Evolutionary conservation across 1,140 invertebrate species (phyloP).

Genomic region (Heterodera carotae): DNA sequence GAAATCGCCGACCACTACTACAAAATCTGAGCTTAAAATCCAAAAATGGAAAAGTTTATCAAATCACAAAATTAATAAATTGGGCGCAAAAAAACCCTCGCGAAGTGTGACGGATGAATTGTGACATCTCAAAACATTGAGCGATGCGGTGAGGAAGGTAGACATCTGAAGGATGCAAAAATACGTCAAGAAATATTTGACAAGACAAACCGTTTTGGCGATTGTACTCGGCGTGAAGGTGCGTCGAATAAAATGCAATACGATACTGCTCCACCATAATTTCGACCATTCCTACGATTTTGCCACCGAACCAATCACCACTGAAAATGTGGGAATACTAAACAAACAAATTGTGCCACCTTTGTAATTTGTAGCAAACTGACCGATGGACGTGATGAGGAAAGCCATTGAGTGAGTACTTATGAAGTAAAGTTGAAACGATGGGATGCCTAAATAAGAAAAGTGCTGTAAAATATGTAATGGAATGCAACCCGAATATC

Average conservation of each 20-base stretch:
- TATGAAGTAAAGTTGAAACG: constrained; percentile 82
- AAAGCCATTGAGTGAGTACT: constrained; percentile 91
- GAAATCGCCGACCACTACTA: constrained; percentile 86
- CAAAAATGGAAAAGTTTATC: not conserved
- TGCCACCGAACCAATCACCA: constrained; percentile 97
- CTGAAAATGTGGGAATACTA: constrained; percentile 69
- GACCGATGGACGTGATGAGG: constrained; percentile 82
- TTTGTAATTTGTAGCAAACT: not conserved
- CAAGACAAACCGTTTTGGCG: constrained; percentile 76
- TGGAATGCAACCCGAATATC: too few relatives aligned
- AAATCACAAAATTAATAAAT: not conserved
- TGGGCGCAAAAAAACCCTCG: not conserved
- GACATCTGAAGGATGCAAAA: constrained; percentile 61
- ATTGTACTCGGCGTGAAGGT: constrained; percentile 94
- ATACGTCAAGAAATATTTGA: too few relatives aligned
- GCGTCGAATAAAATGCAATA: constrained; percentile 84
- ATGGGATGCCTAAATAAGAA: constrained; percentile 74
- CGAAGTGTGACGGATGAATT: constrained; percentile 82
- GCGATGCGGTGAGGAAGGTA: constrained; percentile 78
- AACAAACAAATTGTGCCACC: too few relatives aligned
- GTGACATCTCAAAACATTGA: constrained; percentile 89
- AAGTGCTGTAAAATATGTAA: too few relatives aligned
- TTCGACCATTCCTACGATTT: constrained; percentile 86
- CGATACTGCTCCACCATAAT: constrained; percentile 69
- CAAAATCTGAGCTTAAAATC: constrained; percentile 73